Base-by-base conservation (phyloP, 2,888 invertebrate genomes). In the Lithophane leautieri region DNA sequence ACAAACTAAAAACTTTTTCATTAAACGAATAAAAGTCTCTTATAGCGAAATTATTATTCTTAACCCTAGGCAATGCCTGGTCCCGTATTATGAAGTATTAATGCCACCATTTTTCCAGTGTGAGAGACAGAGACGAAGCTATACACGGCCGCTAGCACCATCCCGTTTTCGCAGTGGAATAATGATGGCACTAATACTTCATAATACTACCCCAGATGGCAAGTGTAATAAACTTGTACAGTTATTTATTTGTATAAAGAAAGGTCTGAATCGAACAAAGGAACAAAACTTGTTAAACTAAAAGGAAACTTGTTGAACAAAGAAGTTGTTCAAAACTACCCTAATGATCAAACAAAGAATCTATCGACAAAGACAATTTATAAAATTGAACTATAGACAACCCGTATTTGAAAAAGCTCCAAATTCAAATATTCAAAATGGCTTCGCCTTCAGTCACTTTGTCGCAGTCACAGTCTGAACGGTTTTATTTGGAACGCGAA, bases 341-440 rank as follows among this genome's bases (percentile, higher is more conserved):
- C 12, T 50, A 52, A 72, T 58, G 16, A 58, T 44, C 44, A 60
- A 11, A 72, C 3, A 54, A 72, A 65, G 22, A 72, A 72, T 7
- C 34, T 42, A 22, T 52, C 12, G 25, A 61, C 61, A 58, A 54
- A 66, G 28, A 52, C n/a, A 74, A 52, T 81, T 28, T 47, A 56
- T 22, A 60, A 40, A 71, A 54, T 42, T 42, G 0, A 9, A 34
- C 14, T 40, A 76, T 25, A 60, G 42, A 42, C 34, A 40, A 54
- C 16, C n/a, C 2, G 22, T 62, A 52, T 58, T 67, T 19, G 8
- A 34, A 70, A 66, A 7, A 56, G 16, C 34, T 70, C 40, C 22
- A 61, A 52, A 79, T 70, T 74, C 54, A 63, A 83, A 73, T 70
- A 60, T 66, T 72, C 34, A 63, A 67, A 79, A 68, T 42, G 67